Percentiles rank a stretch among this genome's conserved stretches.
These are phyloP conservation scores for Agrotis puta DNA, from an alignment of 2,888 invertebrate genomes.

Conservation along the genomic window DNA sequence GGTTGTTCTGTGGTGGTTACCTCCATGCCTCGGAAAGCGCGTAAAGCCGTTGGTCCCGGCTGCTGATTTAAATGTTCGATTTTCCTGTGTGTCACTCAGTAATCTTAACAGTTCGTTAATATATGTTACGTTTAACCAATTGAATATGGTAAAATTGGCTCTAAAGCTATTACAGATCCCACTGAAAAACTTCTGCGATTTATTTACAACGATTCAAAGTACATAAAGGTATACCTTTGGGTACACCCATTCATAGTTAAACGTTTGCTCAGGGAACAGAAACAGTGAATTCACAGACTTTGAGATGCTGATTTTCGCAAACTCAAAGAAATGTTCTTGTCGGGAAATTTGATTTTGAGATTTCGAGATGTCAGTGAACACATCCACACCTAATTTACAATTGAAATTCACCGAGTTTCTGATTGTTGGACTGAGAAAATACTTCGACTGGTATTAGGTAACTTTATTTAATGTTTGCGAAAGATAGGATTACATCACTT, in stretches of 20 bases:
- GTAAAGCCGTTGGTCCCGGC: no score
- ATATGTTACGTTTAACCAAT: no score
- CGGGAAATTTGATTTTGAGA: slow-evolving; percentile 40
- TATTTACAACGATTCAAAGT: neutral
- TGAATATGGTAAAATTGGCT: no score
- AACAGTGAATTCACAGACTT: slow-evolving; percentile 1
- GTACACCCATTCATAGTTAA: neutral
- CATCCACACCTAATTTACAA: slow-evolving; percentile 42
- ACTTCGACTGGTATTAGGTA: neutral
- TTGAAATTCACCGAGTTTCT: slow-evolving; percentile 38
- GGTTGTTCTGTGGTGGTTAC: no score
- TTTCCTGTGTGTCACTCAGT: no score
- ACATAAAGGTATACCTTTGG: slow-evolving; percentile 8
- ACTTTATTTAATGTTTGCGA: slow-evolving; percentile 30
- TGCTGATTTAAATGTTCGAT: neutral
- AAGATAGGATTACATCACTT: slow-evolving; percentile 10
- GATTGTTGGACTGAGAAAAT: slow-evolving; percentile 27
- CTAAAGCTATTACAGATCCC: neutral
- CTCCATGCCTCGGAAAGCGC: no score
- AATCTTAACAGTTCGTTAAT: no score
- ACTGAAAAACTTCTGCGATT: neutral
- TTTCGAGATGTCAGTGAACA: slow-evolving; percentile 32
- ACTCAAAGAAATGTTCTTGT: slow-evolving; percentile 18
- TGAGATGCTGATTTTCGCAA: slow-evolving; percentile 14
- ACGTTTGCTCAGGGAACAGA: slow-evolving; percentile 5